A percentile compares a stretch with the other conserved stretches of the same genome.
Conservation (phyloP, 2,888 invertebrate genomes). For the Megastigmus dorsalis region DNA sequence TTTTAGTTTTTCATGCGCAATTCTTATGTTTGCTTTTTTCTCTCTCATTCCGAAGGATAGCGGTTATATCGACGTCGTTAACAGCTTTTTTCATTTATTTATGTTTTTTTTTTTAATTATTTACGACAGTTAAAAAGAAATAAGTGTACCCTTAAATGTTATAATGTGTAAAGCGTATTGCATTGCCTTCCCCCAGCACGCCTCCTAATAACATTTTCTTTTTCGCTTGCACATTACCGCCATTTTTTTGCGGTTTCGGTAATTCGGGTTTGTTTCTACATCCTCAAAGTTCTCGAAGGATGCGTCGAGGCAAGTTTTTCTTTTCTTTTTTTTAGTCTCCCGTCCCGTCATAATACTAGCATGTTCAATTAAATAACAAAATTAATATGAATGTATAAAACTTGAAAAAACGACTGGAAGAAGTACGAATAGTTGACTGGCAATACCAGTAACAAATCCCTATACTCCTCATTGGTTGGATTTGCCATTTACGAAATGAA, state of each 20-base stretch:
- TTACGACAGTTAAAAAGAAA: constrained; percentile 59
- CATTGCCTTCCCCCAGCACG: constrained; percentile 82
- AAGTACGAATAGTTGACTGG: background rate
- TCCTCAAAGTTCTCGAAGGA: constrained; percentile 4
- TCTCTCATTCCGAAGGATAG: constrained; percentile 38
- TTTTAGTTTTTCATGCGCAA: constrained; percentile 60
- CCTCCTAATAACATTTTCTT: constrained; percentile 56
- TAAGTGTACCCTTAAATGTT: constrained; percentile 68
- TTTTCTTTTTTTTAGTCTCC: constrained; percentile 23
- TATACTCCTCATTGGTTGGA: background rate
- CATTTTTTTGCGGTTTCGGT: constrained; percentile 32
- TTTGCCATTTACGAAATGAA: background rate
- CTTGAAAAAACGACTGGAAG: constrained; percentile 11
- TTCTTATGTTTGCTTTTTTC: constrained; percentile 48
- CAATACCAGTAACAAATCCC: background rate
- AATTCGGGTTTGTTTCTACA: constrained; percentile 16
- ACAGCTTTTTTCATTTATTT: constrained; percentile 47
- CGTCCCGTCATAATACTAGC: constrained; percentile 36
- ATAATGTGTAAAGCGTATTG: constrained; percentile 80
- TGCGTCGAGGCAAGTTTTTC: constrained; percentile 42
- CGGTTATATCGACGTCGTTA: constrained; percentile 51
- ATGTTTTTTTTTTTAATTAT: constrained; percentile 55
- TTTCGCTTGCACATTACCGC: constrained; percentile 47
- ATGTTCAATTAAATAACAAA: constrained; percentile 21
- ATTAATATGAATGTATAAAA: constrained; percentile 11